A percentile compares a stretch with the other conserved stretches of the same genome.
These are phyloP conservation scores for Drosophila lutescens DNA, from an alignment of 2,888 invertebrate genomes.

Conservation along the genomic window DNA sequence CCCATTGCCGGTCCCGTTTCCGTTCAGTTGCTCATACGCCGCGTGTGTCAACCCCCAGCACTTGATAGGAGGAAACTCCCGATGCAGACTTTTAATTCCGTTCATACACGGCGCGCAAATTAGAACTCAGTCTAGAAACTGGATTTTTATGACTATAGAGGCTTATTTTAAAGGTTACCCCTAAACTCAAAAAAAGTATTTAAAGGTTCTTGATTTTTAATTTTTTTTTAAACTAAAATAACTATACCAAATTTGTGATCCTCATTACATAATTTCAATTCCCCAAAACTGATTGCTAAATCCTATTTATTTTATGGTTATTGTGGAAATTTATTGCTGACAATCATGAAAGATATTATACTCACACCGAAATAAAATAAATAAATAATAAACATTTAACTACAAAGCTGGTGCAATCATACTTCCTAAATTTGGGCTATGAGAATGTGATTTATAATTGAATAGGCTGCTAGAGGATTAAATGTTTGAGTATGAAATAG, in stretches of 20 bases:
- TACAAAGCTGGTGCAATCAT: not conserved
- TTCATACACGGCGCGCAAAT: conserved; percentile 6
- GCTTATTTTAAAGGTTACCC: too few species aligned
- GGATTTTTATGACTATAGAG: too few species aligned
- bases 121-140: not conserved
- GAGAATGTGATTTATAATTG: not conserved
- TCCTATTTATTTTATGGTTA: not conserved
- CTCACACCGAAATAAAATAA: not conserved
- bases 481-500: not conserved
- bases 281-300: too few species aligned
- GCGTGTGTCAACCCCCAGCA: conserved; percentile 37
- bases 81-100: conserved; percentile 32
- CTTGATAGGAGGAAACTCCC: conserved; percentile 33
- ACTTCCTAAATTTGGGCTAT: not conserved
- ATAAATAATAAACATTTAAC: not conserved
- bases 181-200: too few species aligned
- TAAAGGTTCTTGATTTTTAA: too few species aligned
- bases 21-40: conserved; percentile 52
- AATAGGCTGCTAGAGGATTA: not conserved
- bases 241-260: too few species aligned
- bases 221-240: too few species aligned
- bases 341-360: not conserved
- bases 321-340: too few species aligned
- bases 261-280: too few species aligned
- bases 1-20: conserved; percentile 37